Conservation (phyloP, 2,797 vertebrate species). For the Danio choprae region DNA sequence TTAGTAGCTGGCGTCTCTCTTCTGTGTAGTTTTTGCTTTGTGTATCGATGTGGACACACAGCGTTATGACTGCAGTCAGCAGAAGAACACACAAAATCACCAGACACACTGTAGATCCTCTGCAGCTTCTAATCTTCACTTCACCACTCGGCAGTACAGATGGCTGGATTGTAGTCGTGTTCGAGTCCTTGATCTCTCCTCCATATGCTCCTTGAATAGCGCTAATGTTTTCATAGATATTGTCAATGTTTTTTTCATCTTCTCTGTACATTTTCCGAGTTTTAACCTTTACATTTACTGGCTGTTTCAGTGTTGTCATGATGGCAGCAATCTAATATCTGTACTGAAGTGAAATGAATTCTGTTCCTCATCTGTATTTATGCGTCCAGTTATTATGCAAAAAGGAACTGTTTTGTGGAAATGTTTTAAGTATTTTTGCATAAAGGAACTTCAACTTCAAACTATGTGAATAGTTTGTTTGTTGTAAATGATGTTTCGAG, state of each 20-base stretch:
- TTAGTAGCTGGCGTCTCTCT: background rate
- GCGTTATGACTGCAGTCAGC: background rate
- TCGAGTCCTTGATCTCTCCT: background rate
- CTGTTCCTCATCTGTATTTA: background rate
- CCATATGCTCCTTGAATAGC: background rate
- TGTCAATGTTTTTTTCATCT: background rate
- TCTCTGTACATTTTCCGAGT: background rate
- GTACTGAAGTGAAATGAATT: background rate
- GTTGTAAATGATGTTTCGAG: background rate
- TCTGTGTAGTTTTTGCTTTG: background rate
- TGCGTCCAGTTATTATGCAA: background rate
- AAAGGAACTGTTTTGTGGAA: background rate
- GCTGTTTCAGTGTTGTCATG: background rate
- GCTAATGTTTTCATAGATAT: background rate
- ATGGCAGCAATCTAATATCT: background rate
- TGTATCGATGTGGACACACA: background rate
- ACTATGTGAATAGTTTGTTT: background rate
- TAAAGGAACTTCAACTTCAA: background rate
- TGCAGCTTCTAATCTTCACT: conserved; percentile 2
- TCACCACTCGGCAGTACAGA: background rate
- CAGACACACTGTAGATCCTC: background rate
- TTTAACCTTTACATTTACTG: background rate
- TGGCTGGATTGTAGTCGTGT: background rate
- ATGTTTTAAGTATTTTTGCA: background rate
- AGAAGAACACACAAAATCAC: conserved; percentile 2